phyloP scores from a whole-genome alignment of 2,797 vertebrate species.

The Onychomys torridus region DNA sequence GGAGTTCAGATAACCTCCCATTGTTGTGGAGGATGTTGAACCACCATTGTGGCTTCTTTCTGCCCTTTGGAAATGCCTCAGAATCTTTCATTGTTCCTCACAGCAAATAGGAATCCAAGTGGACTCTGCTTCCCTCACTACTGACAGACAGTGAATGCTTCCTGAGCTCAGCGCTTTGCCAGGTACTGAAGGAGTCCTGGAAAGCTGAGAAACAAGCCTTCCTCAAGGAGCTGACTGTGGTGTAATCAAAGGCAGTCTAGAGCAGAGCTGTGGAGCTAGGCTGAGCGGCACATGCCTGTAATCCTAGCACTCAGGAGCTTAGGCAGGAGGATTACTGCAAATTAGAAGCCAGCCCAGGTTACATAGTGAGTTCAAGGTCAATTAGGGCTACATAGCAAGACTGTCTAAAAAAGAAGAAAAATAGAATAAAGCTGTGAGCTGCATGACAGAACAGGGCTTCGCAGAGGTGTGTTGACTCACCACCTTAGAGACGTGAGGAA shows the following conservation, averaged over 20 bases:
- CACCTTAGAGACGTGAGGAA: background rate
- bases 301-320: background rate
- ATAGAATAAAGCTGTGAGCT: conserved; percentile 4
- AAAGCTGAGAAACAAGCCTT: conserved; percentile 13
- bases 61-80: conserved; percentile 48
- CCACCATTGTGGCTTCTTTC: background rate
- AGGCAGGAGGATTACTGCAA: background rate
- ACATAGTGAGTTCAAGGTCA: background rate
- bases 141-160: conserved; percentile 18
- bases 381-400: background rate
- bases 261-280: background rate
- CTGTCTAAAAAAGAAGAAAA: background rate
- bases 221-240: background rate
- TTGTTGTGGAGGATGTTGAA: background rate
- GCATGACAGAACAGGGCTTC: conserved; percentile 29
- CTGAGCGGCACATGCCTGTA: background rate
- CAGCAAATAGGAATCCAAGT: conserved; percentile 37
- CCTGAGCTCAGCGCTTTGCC: conserved; percentile 23
- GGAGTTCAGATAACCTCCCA: conserved; percentile 23
- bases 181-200: background rate
- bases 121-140: conserved; percentile 1
- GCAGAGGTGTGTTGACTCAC: background rate
- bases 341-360: background rate
- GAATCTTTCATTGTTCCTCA: conserved; percentile 46
- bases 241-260: background rate